These are phyloP conservation scores for Petaurus breviceps DNA, from an alignment of 2,113 vertebrate genomes.

Conservation along the genomic window DNA sequence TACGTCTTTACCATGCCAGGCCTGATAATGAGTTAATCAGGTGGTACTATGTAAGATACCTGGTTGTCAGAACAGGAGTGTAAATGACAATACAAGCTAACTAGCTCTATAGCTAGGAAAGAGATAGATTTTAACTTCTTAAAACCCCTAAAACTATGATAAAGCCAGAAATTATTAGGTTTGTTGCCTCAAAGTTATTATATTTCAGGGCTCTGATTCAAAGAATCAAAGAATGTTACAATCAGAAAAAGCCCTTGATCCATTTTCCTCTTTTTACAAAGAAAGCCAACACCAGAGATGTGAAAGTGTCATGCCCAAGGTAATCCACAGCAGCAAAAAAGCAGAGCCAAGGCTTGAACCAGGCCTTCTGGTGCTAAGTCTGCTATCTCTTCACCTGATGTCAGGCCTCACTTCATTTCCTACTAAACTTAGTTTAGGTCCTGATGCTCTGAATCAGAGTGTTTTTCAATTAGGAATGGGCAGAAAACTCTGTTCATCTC, in stretches of 20 bases:
- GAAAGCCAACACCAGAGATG: not conserved
- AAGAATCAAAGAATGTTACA: not conserved
- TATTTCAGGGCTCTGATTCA: not conserved
- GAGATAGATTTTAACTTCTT: not conserved
- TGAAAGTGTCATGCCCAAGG: not conserved
- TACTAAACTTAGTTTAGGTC: slow-evolving; percentile 10
- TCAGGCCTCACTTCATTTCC: not conserved
- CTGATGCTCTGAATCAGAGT: not conserved
- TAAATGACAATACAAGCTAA: not conserved
- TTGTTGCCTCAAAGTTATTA: not conserved
- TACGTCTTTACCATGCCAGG: not conserved
- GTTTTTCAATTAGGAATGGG: slow-evolving; percentile 6
- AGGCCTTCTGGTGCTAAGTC: not conserved
- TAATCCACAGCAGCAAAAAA: not conserved
- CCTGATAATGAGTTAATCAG: not conserved
- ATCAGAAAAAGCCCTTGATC: not conserved
- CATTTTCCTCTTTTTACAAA: not conserved
- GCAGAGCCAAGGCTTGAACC: not conserved
- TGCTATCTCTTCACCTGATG: not conserved
- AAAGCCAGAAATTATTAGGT: slow-evolving; percentile 16
- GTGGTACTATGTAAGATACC: not conserved
- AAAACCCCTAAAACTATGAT: not conserved
- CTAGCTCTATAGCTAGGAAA: slow-evolving; percentile 7
- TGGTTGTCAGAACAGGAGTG: not conserved
- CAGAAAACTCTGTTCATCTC: slow-evolving; percentile 25